Percentiles rank a stretch among this genome's conserved stretches.
Evolutionary conservation across 1,140 invertebrate species (phyloP).

Genomic region (Dendroctonus valens): DNA sequence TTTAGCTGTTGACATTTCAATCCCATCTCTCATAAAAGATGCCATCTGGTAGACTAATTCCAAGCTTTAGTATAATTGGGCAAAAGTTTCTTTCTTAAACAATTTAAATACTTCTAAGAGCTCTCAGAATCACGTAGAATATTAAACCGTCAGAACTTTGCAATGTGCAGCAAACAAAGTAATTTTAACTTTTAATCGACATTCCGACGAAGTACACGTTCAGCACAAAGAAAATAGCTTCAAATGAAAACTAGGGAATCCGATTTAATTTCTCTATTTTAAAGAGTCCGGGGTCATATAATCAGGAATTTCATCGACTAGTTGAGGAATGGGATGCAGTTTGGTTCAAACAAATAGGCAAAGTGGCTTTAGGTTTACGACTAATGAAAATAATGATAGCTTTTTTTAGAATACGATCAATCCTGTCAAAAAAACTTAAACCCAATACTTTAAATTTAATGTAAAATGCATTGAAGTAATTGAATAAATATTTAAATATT

Average conservation of each 20-base stretch:
- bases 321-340: neutral
- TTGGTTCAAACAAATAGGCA: too few species aligned
- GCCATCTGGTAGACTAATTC: too few species aligned
- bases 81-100: conserved; percentile 8
- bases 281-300: conserved; percentile 4
- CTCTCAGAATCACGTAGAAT: conserved; percentile 24
- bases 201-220: conserved; percentile 16
- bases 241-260: conserved; percentile 15
- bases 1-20: too few species aligned
- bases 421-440: too few species aligned
- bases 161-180: conserved; percentile 20
- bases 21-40: too few species aligned
- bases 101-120: conserved; percentile 19
- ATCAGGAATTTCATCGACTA: conserved; percentile 10
- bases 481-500: too few species aligned
- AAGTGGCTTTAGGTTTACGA: too few species aligned
- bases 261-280: conserved; percentile 12
- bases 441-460: too few species aligned
- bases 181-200: conserved; percentile 29
- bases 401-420: too few species aligned
- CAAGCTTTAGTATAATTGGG: neutral
- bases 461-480: too few species aligned
- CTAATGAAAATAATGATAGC: too few species aligned
- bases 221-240: conserved; percentile 21
- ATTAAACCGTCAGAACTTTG: conserved; percentile 16